Evolutionary conservation across 1,140 invertebrate genomes (phyloP).

Genomic region (Apolygus lucorum): DNA sequence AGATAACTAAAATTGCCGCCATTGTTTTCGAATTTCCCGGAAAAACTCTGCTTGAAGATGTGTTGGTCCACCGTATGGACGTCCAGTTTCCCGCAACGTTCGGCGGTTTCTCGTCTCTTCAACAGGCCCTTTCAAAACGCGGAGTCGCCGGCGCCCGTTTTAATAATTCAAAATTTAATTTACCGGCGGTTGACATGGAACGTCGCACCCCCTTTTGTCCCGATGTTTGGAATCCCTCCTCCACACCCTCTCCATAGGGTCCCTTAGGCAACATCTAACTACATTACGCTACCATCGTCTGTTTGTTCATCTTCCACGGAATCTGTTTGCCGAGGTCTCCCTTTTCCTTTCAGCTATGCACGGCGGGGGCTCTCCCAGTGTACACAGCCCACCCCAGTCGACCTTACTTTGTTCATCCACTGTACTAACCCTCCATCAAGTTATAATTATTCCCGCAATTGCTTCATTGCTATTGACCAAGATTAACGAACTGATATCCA

Average conservation of each 20-base stretch:
- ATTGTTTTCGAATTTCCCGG: too few relatives aligned
- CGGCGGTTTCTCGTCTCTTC: too few relatives aligned
- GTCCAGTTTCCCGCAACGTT: too few relatives aligned
- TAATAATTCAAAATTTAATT: constrained; percentile 3
- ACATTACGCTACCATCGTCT: background rate
- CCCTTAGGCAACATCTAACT: background rate
- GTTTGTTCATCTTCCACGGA: background rate
- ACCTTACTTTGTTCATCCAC: too few relatives aligned
- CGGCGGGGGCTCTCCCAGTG: background rate
- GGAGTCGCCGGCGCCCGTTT: background rate
- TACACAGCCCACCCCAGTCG: background rate
- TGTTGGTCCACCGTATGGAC: too few relatives aligned
- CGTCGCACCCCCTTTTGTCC: background rate
- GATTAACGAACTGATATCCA: too few relatives aligned
- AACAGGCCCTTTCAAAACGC: background rate
- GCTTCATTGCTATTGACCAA: too few relatives aligned
- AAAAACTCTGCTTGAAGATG: too few relatives aligned
- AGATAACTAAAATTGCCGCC: too few relatives aligned
- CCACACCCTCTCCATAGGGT: background rate
- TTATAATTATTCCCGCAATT: too few relatives aligned
- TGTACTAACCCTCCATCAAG: too few relatives aligned
- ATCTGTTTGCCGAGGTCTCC: background rate
- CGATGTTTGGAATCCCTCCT: background rate
- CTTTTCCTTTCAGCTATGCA: constrained; percentile 12
- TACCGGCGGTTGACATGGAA: background rate